Evolutionary conservation across 2,113 vertebrate species (phyloP).

Genomic region (Oenanthe oenanthe): DNA sequence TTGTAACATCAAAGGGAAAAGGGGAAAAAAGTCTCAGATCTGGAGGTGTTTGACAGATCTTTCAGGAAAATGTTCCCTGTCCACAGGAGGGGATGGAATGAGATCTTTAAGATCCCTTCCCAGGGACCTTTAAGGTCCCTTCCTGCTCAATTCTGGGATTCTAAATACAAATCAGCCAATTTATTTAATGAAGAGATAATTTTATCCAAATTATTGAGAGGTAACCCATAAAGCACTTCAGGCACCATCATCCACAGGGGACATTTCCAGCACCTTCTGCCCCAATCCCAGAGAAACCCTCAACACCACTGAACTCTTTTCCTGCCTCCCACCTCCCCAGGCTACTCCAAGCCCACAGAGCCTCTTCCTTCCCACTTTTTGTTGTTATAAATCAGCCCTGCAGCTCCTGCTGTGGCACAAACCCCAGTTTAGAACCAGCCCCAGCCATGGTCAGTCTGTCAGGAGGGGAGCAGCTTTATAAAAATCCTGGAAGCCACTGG

Average conservation of each 20-base stretch:
- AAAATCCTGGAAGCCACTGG: neutral
- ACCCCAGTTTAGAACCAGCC: neutral
- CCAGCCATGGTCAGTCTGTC: neutral
- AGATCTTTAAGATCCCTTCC: neutral
- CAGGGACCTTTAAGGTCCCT: neutral
- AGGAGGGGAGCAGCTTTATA: neutral
- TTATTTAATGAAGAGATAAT: neutral
- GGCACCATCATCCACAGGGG: neutral
- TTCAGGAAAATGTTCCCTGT: neutral
- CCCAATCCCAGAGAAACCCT: neutral
- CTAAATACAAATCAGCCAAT: neutral
- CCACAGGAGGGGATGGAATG: neutral
- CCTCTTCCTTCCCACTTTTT: neutral
- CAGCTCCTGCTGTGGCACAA: neutral
- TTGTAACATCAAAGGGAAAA: neutral
- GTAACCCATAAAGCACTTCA: neutral
- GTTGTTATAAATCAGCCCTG: neutral
- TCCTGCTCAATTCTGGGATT: neutral
- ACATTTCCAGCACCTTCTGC: fast-evolving
- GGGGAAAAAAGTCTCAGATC: neutral
- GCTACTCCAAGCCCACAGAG: neutral
- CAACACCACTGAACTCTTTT: neutral
- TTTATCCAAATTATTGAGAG: neutral
- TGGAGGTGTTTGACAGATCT: neutral
- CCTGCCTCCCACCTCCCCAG: neutral